Percentiles rank a stretch among this genome's conserved stretches.
Conservation (phyloP, 2,888 invertebrate genomes). For the Lycaena phlaeas region DNA sequence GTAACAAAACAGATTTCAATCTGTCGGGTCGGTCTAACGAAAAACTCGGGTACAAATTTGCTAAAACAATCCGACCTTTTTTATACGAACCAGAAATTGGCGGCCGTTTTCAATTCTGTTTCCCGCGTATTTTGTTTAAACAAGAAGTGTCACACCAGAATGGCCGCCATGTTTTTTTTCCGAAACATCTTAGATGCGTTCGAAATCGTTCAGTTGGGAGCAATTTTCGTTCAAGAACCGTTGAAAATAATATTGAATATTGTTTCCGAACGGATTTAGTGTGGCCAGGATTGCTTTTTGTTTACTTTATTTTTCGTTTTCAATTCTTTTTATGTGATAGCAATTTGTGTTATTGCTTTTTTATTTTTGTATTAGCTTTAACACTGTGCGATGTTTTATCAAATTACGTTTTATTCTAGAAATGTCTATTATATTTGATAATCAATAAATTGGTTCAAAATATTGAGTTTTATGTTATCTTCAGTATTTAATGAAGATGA, state of each 20-base stretch:
- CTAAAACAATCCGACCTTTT: slow-evolving; percentile 52
- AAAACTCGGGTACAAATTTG: slow-evolving; percentile 39
- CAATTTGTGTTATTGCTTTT: slow-evolving; percentile 9
- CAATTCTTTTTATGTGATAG: slow-evolving; percentile 11
- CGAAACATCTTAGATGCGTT: slow-evolving; percentile 1
- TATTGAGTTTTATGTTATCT: too few species aligned
- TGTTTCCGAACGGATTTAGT: slow-evolving; percentile 31
- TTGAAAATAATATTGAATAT: slow-evolving; percentile 42
- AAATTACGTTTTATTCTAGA: too few species aligned
- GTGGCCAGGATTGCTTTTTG: slow-evolving; percentile 21
- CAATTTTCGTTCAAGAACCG: slow-evolving; percentile 39
- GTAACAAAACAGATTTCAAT: slow-evolving; percentile 54
- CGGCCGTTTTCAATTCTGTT: slow-evolving; percentile 19
- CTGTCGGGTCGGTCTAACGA: slow-evolving; percentile 31
- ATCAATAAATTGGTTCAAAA: slow-evolving; percentile 28
- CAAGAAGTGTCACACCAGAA: slow-evolving; percentile 11
- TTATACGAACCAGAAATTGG: slow-evolving; percentile 27
- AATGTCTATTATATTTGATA: not conserved
- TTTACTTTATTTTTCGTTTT: slow-evolving; percentile 22
- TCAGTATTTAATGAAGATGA: too few species aligned
- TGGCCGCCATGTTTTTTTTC: slow-evolving; percentile 9
- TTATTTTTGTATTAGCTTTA: slow-evolving; percentile 3
- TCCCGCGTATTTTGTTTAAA: slow-evolving; percentile 16
- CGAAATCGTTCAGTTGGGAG: slow-evolving; percentile 42
- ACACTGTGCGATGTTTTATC: not conserved